phyloP scores from a whole-genome alignment of 92 coral and sea anemone genomes.

The Zoanthus gigantus region DNA sequence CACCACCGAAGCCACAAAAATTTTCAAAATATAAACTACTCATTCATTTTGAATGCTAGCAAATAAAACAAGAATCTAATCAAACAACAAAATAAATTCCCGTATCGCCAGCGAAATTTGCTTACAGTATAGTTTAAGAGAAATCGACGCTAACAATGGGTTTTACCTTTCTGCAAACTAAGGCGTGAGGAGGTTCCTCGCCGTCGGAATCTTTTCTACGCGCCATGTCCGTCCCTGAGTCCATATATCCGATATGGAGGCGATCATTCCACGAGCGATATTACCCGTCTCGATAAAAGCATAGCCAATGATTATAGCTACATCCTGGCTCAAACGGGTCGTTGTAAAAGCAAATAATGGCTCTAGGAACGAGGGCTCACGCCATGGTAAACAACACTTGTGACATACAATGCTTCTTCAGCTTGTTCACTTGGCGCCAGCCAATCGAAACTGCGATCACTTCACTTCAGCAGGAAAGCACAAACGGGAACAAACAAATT shows the following conservation, averaged over 20 bases:
- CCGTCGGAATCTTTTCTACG: constrained; percentile 54
- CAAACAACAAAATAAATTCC: constrained; percentile 52
- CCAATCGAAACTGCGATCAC: constrained; percentile 45
- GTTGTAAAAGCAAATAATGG: constrained; percentile 64
- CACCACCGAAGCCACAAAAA: constrained; percentile 9
- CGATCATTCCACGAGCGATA: constrained; percentile 41
- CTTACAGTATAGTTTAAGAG: neutral
- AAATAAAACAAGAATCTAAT: constrained; percentile 26
- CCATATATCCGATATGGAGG: constrained; percentile 4
- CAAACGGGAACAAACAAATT: constrained; percentile 36
- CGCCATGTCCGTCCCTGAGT: constrained; percentile 40
- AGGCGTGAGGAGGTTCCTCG: constrained; percentile 72
- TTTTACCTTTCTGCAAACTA: constrained; percentile 69
- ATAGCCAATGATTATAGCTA: constrained; percentile 64
- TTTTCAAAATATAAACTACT: neutral
- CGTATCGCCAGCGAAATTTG: constrained; percentile 60
- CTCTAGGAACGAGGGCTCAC: constrained; percentile 26
- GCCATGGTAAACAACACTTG: constrained; percentile 32
- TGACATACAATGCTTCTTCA: constrained; percentile 27
- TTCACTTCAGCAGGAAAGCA: constrained; percentile 35
- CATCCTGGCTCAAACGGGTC: constrained; percentile 60
- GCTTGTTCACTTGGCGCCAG: neutral
- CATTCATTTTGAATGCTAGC: constrained; percentile 12
- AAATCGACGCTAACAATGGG: neutral
- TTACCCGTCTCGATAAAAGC: constrained; percentile 26